Evolutionary conservation across 2,888 invertebrate species (phyloP).

Genomic region (Molanna angustata): DNA sequence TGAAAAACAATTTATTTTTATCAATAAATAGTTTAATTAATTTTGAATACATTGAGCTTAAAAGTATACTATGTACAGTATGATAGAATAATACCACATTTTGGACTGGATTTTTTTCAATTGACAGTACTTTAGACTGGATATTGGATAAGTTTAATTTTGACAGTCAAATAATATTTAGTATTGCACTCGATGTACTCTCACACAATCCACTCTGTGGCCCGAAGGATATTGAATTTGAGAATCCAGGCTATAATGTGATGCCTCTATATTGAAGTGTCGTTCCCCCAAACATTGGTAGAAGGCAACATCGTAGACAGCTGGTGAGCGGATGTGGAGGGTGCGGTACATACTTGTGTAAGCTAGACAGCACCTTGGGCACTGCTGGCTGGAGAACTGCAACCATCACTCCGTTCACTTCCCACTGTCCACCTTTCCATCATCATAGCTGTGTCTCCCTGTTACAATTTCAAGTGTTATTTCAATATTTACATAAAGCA

Average conservation of each 20-base stretch:
- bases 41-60: constrained; percentile 10
- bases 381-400: constrained; percentile 34
- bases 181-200: no score
- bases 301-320: not conserved
- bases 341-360: not conserved
- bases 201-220: no score
- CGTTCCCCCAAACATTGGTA: not conserved
- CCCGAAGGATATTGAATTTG: no score
- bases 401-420: constrained; percentile 40
- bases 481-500: no score
- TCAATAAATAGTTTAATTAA: constrained; percentile 14
- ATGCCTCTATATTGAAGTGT: constrained; percentile 1
- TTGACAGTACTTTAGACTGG: constrained; percentile 12
- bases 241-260: not conserved
- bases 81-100: constrained; percentile 15
- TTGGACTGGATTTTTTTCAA: constrained; percentile 15
- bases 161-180: no score
- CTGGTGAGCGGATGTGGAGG: not conserved
- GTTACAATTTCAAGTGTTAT: no score
- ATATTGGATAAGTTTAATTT: no score
- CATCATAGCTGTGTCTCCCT: constrained; percentile 64
- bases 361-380: constrained; percentile 29
- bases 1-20: constrained; percentile 7
- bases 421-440: constrained; percentile 54
- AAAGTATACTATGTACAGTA: constrained; percentile 17